These are phyloP conservation scores for Aleiodes leptofemur DNA, from an alignment of 2,888 invertebrate species.

Conservation along the genomic window DNA sequence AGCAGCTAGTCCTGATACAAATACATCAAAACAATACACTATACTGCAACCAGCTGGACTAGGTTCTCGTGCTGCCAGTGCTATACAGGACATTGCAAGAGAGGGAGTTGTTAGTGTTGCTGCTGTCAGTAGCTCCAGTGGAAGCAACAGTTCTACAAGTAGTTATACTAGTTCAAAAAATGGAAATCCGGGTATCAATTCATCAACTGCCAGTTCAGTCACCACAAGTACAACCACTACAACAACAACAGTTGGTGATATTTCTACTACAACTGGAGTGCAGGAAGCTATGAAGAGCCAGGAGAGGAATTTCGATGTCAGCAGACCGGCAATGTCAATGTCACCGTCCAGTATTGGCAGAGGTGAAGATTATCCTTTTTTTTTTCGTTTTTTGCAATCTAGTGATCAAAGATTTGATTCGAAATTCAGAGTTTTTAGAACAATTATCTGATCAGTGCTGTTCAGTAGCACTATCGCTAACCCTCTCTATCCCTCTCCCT, in stretches of 20 bases:
- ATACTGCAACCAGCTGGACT: conserved; percentile 90
- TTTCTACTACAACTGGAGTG: conserved; percentile 61
- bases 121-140: conserved; percentile 75
- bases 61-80: conserved; percentile 88
- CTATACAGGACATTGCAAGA: conserved; percentile 85
- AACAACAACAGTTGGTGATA: conserved; percentile 63
- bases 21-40: conserved; percentile 87
- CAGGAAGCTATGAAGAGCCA: conserved; percentile 67
- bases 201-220: conserved; percentile 28
- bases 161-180: conserved; percentile 52
- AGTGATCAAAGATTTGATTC: background rate
- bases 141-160: conserved; percentile 61
- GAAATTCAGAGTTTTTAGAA: no score
- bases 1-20: conserved; percentile 75
- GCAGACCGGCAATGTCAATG: conserved; percentile 76
- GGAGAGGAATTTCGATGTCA: conserved; percentile 68
- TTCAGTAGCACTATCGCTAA: conserved; percentile 14
- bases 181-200: conserved; percentile 49
- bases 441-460: background rate
- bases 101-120: conserved; percentile 81
- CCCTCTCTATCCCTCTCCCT: background rate
- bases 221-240: conserved; percentile 66
- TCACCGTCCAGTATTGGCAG: conserved; percentile 87
- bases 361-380: conserved; percentile 78
- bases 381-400: conserved; percentile 22